A percentile compares a stretch with the other conserved stretches of the same genome.
Conservation (phyloP, 2,113 vertebrate species). For the Cinclus mexicanus region DNA sequence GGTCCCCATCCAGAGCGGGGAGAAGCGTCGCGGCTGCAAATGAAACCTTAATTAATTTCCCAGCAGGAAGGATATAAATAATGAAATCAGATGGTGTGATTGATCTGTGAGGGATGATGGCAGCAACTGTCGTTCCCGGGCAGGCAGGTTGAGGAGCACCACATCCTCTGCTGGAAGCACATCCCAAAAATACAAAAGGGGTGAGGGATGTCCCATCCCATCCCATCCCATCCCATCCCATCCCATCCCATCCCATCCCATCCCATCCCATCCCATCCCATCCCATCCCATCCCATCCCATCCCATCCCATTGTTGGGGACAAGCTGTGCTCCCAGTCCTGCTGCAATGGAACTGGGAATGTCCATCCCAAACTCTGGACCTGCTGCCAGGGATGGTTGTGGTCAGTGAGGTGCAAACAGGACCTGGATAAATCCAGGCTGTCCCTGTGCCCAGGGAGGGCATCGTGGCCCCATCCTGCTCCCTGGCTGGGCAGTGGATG, state of each 20-base stretch:
- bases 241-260: too few species aligned
- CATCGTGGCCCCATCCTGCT: background rate
- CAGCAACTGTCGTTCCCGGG: background rate
- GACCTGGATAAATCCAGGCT: fast-evolving
- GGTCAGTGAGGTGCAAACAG: fast-evolving
- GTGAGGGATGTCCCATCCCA: too few species aligned
- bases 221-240: too few species aligned
- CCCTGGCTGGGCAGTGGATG: too few species aligned
- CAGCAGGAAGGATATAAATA: conserved; percentile 74
- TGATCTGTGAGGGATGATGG: background rate
- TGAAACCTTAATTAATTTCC: conserved; percentile 68
- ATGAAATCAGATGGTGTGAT: background rate
- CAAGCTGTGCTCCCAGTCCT: fast-evolving
- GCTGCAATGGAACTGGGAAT: fast-evolving
- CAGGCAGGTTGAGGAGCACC: background rate
- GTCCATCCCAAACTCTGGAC: fast-evolving
- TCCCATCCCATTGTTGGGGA: background rate
- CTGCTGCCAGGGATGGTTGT: background rate
- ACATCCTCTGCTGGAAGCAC: too few species aligned
- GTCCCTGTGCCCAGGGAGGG: background rate
- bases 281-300: too few species aligned
- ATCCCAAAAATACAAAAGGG: too few species aligned
- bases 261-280: too few species aligned
- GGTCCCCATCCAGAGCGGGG: background rate
- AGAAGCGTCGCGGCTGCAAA: background rate